These are phyloP conservation scores for Drosophila rhopaloa DNA, from an alignment of 1,140 invertebrate species.

Conservation along the genomic window DNA sequence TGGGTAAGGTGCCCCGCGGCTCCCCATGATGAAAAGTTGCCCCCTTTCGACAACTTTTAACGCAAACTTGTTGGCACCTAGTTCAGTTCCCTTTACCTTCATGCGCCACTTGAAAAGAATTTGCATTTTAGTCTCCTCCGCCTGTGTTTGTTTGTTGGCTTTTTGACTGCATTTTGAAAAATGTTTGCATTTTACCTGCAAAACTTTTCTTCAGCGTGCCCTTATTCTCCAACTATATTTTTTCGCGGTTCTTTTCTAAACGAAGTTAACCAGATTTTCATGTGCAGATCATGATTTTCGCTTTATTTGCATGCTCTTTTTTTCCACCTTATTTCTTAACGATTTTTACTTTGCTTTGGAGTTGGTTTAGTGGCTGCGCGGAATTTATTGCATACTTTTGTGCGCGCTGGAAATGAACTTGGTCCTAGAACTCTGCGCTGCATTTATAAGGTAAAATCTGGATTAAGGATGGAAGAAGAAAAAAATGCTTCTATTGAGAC, in stretches of 20 bases:
- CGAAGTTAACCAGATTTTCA: constrained; percentile 78
- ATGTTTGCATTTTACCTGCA: constrained; percentile 53
- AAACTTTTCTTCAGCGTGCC: constrained; percentile 21
- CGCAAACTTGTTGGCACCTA: constrained; percentile 76
- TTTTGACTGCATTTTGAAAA: constrained; percentile 77
- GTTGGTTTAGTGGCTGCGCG: constrained; percentile 38
- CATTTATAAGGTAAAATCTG: constrained; percentile 2
- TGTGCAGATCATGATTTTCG: constrained; percentile 78
- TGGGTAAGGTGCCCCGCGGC: constrained; percentile 27
- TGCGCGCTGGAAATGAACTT: constrained; percentile 50
- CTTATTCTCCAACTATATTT: constrained; percentile 1
- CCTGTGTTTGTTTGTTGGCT: constrained; percentile 63
- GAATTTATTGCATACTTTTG: constrained; percentile 57
- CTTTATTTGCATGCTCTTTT: constrained; percentile 70
- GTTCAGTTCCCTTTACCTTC: constrained; percentile 43
- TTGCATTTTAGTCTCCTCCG: constrained; percentile 53
- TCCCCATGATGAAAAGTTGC: constrained; percentile 42
- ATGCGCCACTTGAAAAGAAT: constrained; percentile 56
- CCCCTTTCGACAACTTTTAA: constrained; percentile 70
- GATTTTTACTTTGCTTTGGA: constrained; percentile 29
- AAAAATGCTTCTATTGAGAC: not conserved
- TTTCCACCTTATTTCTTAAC: constrained; percentile 9
- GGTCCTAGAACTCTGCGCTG: constrained; percentile 8
- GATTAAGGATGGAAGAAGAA: constrained; percentile 1
- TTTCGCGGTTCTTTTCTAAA: constrained; percentile 40